phyloP scores from a whole-genome alignment of 2,888 invertebrate genomes.

The Celastrina argiolus region DNA sequence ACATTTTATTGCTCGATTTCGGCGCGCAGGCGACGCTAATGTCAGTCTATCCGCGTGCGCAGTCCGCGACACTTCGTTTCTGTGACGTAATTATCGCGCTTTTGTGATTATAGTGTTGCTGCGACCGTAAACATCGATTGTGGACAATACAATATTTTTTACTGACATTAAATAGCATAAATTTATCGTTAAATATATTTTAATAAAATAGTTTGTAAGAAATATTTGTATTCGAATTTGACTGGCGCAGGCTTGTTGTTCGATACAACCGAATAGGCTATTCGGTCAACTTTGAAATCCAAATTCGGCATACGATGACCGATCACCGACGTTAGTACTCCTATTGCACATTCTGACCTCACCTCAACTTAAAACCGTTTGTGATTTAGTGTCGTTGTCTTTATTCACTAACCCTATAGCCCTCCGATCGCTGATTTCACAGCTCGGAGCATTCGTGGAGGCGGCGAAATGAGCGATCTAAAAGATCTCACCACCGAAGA shows the following conservation, averaged over 20 bases:
- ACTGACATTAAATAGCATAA: neutral
- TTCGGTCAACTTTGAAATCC: conserved; percentile 58
- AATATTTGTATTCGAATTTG: conserved; percentile 50
- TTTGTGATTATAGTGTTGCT: conserved; percentile 30
- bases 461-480: conserved; percentile 89
- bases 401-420: conserved; percentile 72
- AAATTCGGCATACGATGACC: conserved; percentile 51
- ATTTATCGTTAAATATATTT: neutral
- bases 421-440: conserved; percentile 80
- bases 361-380: conserved; percentile 48
- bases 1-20: conserved; percentile 42
- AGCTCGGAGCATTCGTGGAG: conserved; percentile 87
- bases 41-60: conserved; percentile 63
- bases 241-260: conserved; percentile 62
- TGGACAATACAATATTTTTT: conserved; percentile 10
- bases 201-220: neutral
- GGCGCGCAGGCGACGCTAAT: conserved; percentile 46
- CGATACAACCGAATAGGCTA: conserved; percentile 60
- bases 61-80: conserved; percentile 54
- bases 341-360: conserved; percentile 54
- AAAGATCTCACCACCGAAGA: conserved; percentile 89
- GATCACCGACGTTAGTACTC: conserved; percentile 65
- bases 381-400: conserved; percentile 35
- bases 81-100: conserved; percentile 35
- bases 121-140: conserved; percentile 27